Evolutionary conservation across 2,888 invertebrate species (phyloP).

Genomic region (Dusona sp.): DNA sequence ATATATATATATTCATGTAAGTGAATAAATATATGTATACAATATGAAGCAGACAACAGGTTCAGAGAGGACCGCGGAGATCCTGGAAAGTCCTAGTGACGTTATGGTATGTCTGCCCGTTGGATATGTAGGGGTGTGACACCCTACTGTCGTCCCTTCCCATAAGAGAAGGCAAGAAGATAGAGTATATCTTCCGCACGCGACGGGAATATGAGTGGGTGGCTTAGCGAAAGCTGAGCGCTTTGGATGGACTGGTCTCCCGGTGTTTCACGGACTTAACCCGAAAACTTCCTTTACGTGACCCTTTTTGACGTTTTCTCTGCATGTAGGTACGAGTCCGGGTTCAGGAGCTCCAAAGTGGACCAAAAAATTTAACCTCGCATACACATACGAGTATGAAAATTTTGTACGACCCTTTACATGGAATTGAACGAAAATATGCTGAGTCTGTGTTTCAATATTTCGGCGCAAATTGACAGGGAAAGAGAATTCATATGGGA

Average conservation of each 20-base stretch:
- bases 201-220: constrained; percentile 74
- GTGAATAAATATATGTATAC: neutral
- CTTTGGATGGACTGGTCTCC: constrained; percentile 63
- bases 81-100: constrained; percentile 2
- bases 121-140: constrained; percentile 33
- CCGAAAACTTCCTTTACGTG: constrained; percentile 72
- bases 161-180: constrained; percentile 34
- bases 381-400: constrained; percentile 6
- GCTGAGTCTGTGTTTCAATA: constrained; percentile 2
- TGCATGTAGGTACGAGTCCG: constrained; percentile 11
- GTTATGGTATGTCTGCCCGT: constrained; percentile 11
- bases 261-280: constrained; percentile 73
- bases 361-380: constrained; percentile 61
- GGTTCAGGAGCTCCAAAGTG: constrained; percentile 45
- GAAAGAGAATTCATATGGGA: neutral
- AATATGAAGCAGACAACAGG: constrained; percentile 5
- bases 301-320: constrained; percentile 58
- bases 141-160: constrained; percentile 25
- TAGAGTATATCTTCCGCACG: constrained; percentile 74
- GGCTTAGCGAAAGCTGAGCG: constrained; percentile 68
- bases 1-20: neutral
- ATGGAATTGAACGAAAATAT: constrained; percentile 1
- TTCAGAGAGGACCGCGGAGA: constrained; percentile 5
- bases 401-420: constrained; percentile 2
- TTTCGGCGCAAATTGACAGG: neutral